Evolutionary conservation across 2,888 invertebrate species (phyloP).

Genomic region (Eristalis arbustorum): DNA sequence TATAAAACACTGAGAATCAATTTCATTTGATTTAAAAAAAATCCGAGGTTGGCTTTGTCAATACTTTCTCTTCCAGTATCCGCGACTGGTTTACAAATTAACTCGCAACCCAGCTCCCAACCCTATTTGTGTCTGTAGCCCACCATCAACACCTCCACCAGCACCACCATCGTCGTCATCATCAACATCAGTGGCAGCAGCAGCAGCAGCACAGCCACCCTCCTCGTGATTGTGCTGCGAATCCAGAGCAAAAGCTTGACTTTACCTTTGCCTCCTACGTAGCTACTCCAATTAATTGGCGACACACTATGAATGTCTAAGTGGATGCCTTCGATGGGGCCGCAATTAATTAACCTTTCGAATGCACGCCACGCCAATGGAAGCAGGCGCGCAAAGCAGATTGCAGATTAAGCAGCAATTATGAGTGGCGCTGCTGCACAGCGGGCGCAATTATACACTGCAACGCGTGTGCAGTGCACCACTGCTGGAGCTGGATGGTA

Average conservation of each 20-base stretch:
- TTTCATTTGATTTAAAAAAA: not conserved
- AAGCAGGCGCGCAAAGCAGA: conserved; percentile 34
- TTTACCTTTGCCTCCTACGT: conserved; percentile 34
- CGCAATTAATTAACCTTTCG: conserved; percentile 62
- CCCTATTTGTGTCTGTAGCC: not conserved
- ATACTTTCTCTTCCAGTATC: conserved; percentile 1
- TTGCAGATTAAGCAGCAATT: conserved; percentile 57
- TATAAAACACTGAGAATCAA: not conserved
- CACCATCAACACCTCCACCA: not conserved
- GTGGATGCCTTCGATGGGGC: conserved; percentile 57
- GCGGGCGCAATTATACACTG: conserved; percentile 38
- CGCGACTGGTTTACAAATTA: conserved; percentile 4
- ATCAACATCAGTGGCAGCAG: not conserved
- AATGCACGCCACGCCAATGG: conserved; percentile 36
- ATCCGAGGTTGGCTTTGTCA: not conserved
- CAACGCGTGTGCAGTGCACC: not conserved
- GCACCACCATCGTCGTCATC: not conserved
- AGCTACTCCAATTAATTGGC: conserved; percentile 61
- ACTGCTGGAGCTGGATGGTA: conserved; percentile 13
- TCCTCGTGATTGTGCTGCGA: not conserved
- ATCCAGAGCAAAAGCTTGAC: conserved; percentile 4
- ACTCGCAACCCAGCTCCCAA: not conserved
- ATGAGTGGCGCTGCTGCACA: conserved; percentile 27
- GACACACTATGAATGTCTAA: conserved; percentile 59
- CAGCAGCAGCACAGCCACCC: not conserved